Conservation (phyloP, 1,140 invertebrate genomes). For the Euura lappo region DNA sequence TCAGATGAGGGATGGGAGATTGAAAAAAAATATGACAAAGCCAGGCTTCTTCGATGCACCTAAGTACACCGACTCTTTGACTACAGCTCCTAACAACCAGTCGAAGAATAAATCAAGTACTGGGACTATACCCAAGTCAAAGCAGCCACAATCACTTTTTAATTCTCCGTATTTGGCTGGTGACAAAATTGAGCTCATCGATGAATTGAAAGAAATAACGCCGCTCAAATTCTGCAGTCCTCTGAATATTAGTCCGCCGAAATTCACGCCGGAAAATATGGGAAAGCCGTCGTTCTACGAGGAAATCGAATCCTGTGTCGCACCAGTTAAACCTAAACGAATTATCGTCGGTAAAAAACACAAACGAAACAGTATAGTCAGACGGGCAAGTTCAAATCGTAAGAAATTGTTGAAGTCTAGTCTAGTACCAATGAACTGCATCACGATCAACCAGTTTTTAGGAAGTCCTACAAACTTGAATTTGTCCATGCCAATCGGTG, state of each 20-base stretch:
- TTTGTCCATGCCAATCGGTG: slow-evolving; percentile 26
- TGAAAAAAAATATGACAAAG: not conserved
- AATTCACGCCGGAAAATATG: not conserved
- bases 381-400: slow-evolving; percentile 16
- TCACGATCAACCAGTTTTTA: slow-evolving; percentile 9
- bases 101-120: not conserved
- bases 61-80: not conserved
- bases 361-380: slow-evolving; percentile 36
- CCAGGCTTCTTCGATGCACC: not conserved
- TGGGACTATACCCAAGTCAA: too few relatives aligned
- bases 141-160: not conserved
- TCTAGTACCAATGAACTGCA: not conserved
- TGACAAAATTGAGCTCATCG: not conserved
- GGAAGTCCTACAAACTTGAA: slow-evolving; percentile 29
- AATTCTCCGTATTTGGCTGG: not conserved
- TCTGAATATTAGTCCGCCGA: not conserved
- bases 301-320: slow-evolving; percentile 24
- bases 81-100: not conserved
- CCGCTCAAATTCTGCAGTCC: not conserved
- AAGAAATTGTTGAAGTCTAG: not conserved
- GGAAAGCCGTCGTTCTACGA: slow-evolving; percentile 14
- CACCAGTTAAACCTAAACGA: slow-evolving; percentile 30
- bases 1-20: not conserved
- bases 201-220: not conserved
- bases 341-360: slow-evolving; percentile 30